A percentile compares a stretch with the other conserved stretches of the same genome.
Conservation (phyloP, 2,888 invertebrate species). For the Tinea semifulvella region DNA sequence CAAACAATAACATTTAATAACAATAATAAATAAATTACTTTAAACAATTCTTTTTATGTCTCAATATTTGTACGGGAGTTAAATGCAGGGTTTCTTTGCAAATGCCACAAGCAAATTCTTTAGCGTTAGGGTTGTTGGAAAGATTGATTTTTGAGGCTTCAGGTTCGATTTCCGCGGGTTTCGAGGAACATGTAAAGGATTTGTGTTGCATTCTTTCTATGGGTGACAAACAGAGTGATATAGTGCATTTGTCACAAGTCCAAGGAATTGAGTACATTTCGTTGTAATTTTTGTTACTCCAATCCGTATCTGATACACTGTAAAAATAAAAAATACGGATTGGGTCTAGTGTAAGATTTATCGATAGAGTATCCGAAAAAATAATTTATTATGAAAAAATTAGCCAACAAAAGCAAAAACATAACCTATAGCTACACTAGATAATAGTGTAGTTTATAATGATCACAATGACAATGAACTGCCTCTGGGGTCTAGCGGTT, state of each 20-base stretch:
- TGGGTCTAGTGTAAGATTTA: too few species aligned
- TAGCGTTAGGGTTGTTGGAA: slow-evolving; percentile 58
- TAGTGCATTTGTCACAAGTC: slow-evolving; percentile 76
- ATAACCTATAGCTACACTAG: too few species aligned
- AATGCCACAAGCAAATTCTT: slow-evolving; percentile 74
- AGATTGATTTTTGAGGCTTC: slow-evolving; percentile 26
- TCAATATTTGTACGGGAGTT: slow-evolving; percentile 85
- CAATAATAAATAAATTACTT: too few species aligned
- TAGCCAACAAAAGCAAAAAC: too few species aligned
- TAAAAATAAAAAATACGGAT: too few species aligned
- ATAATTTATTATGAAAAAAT: too few species aligned
- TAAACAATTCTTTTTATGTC: slow-evolving; percentile 77
- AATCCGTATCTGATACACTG: slow-evolving; percentile 74
- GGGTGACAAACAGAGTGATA: slow-evolving; percentile 68
- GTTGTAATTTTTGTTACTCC: slow-evolving; percentile 70
- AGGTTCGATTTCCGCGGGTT: slow-evolving; percentile 32
- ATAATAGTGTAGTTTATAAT: too few species aligned
- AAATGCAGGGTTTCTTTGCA: slow-evolving; percentile 76
- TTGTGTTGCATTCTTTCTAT: slow-evolving; percentile 81
- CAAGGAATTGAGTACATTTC: slow-evolving; percentile 72
- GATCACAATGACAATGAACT: too few species aligned
- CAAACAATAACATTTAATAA: too few species aligned
- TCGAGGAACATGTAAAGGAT: slow-evolving; percentile 50
- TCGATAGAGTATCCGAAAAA: too few species aligned
- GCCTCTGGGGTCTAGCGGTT: too few species aligned